phyloP scores from a whole-genome alignment of 1,140 invertebrate genomes.

The Lepidurus apus region DNA sequence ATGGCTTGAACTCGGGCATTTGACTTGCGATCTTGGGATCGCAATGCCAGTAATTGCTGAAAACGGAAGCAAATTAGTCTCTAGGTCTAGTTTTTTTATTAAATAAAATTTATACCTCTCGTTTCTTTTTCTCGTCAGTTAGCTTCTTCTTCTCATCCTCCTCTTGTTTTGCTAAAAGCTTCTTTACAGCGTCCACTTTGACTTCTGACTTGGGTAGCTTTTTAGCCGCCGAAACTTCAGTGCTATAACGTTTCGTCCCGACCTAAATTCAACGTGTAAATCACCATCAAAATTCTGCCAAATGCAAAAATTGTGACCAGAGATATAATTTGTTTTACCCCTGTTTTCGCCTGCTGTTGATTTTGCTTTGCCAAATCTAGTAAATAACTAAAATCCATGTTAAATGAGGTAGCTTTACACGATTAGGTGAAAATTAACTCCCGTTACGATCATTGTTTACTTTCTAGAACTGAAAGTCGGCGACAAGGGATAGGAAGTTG shows the following conservation, averaged over 20 bases:
- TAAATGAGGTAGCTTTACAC: neutral
- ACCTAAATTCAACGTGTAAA: constrained; percentile 37
- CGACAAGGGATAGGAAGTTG: neutral
- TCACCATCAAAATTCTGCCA: no score
- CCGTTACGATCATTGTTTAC: constrained; percentile 24
- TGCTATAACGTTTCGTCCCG: constrained; percentile 59
- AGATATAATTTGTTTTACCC: constrained; percentile 28
- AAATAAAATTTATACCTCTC: constrained; percentile 46
- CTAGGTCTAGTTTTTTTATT: constrained; percentile 27
- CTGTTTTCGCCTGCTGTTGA: constrained; percentile 36
- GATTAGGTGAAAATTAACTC: neutral
- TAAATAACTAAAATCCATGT: constrained; percentile 38
- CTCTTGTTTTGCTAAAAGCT: constrained; percentile 72
- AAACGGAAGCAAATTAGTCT: constrained; percentile 34
- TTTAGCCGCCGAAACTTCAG: constrained; percentile 72
- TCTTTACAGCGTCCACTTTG: constrained; percentile 69
- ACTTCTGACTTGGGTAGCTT: constrained; percentile 61
- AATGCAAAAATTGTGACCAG: no score
- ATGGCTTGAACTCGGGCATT: constrained; percentile 56
- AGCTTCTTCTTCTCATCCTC: constrained; percentile 64
- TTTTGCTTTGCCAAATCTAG: constrained; percentile 38
- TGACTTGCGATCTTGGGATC: constrained; percentile 60
- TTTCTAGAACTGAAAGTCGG: constrained; percentile 23
- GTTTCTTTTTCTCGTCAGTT: constrained; percentile 58
- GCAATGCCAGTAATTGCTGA: constrained; percentile 61